A percentile compares a stretch with the other conserved stretches of the same genome.
Evolutionary conservation across 1,140 invertebrate species (phyloP).

Genomic region (Leptinotarsa undecemlineata): DNA sequence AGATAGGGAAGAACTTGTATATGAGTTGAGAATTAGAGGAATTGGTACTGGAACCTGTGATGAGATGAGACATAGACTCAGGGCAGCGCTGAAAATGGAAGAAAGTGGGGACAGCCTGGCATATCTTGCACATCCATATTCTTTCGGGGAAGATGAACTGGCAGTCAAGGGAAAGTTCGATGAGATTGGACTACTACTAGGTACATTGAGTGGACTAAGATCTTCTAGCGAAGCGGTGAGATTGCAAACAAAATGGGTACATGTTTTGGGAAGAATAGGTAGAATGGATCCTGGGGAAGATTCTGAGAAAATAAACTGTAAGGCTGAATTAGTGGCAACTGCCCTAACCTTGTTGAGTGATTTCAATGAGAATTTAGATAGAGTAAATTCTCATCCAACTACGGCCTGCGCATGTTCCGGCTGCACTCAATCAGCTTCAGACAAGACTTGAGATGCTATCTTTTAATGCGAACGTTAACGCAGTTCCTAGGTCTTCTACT

Average conservation of each 20-base stretch:
- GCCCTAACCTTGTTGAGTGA: neutral
- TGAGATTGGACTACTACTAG: neutral
- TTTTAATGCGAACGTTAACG: neutral
- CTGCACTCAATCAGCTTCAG: neutral
- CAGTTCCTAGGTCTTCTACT: neutral
- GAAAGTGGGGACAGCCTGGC: conserved; percentile 24
- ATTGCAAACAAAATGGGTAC: conserved; percentile 17
- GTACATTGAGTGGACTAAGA: neutral
- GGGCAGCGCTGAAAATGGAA: conserved; percentile 17
- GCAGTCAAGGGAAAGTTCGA: conserved; percentile 9
- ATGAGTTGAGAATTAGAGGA: conserved; percentile 24
- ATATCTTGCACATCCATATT: conserved; percentile 20
- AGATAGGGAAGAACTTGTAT: conserved; percentile 18
- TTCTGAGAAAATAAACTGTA: neutral
- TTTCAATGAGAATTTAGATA: conserved; percentile 6
- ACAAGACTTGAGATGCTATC: neutral
- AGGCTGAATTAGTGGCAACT: neutral
- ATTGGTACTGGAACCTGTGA: conserved; percentile 27
- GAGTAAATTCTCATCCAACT: neutral
- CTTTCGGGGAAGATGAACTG: conserved; percentile 22
- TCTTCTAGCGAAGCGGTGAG: neutral
- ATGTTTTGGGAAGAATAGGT: conserved; percentile 25
- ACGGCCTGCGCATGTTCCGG: neutral
- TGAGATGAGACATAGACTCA: conserved; percentile 21
- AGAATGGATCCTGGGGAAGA: conserved; percentile 7